These are phyloP conservation scores for Ahaetulla prasina DNA, from an alignment of 2,113 vertebrate genomes.

Conservation along the genomic window DNA sequence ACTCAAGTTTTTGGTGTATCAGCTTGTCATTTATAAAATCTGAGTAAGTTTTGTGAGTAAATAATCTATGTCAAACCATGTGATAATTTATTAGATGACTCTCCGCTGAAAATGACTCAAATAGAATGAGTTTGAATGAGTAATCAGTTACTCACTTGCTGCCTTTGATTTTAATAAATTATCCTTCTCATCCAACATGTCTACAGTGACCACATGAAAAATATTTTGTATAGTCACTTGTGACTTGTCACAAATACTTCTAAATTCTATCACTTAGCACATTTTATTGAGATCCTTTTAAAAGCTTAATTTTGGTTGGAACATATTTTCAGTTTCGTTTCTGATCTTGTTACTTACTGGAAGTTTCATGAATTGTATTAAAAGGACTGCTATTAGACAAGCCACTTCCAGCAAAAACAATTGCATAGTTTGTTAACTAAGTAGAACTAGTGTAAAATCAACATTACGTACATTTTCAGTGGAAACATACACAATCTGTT, in stretches of 20 bases:
- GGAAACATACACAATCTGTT: not conserved
- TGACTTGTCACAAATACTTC: not conserved
- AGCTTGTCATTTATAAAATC: not conserved
- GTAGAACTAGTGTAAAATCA: too few relatives aligned
- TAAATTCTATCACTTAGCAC: not conserved
- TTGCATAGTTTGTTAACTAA: not conserved
- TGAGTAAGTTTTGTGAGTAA: not conserved
- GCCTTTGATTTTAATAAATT: not conserved
- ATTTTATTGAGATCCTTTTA: not conserved
- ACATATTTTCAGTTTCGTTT: not conserved
- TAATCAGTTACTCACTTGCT: not conserved
- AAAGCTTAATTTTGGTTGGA: not conserved
- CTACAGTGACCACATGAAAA: not conserved
- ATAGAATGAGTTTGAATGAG: not conserved
- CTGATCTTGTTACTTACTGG: not conserved
- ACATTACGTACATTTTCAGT: not conserved
- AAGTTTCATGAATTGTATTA: not conserved
- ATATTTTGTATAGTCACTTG: not conserved
- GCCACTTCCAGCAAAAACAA: not conserved
- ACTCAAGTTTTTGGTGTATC: not conserved
- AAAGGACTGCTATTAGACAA: not conserved
- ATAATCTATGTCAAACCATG: not conserved
- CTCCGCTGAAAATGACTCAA: not conserved
- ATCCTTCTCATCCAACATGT: not conserved
- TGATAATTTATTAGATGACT: not conserved